Percentiles rank a stretch among this genome's conserved stretches.
Conservation (phyloP, 2,113 vertebrate species). For the Clinocottus analis region DNA sequence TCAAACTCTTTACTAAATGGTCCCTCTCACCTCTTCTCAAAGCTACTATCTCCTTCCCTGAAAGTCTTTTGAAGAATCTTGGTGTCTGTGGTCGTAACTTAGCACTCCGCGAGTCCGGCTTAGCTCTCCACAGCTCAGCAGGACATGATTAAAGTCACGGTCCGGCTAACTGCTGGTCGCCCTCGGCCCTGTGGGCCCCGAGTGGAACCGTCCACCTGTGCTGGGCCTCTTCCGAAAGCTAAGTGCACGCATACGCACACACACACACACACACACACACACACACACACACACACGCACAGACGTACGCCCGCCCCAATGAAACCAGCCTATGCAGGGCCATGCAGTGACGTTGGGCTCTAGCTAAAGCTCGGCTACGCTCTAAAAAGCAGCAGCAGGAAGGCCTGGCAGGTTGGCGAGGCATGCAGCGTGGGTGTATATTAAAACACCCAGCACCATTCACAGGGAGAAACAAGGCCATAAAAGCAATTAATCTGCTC, state of each 20-base stretch:
- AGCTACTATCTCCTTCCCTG: constrained; percentile 41
- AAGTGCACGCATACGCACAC: neutral
- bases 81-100: constrained; percentile 32
- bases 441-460: constrained; percentile 73
- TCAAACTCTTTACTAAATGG: constrained; percentile 46
- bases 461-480: constrained; percentile 75
- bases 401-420: constrained; percentile 46
- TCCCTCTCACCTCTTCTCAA: constrained; percentile 10
- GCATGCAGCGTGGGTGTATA: constrained; percentile 71
- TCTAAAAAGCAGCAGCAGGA: constrained; percentile 71
- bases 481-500: constrained; percentile 80
- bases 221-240: constrained; percentile 31
- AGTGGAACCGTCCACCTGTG: constrained; percentile 61
- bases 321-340: constrained; percentile 63
- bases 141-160: constrained; percentile 80
- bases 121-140: constrained; percentile 61
- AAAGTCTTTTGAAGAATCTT: constrained; percentile 55
- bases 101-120: constrained; percentile 45
- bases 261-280: constrained; percentile 8
- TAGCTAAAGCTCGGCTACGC: constrained; percentile 66
- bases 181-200: constrained; percentile 53
- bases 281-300: constrained; percentile 9
- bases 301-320: constrained; percentile 23
- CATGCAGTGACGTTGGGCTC: constrained; percentile 49
- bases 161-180: constrained; percentile 67